These are phyloP conservation scores for Oncorhynchus keta DNA, from an alignment of 2,113 vertebrate genomes.

Conservation along the genomic window DNA sequence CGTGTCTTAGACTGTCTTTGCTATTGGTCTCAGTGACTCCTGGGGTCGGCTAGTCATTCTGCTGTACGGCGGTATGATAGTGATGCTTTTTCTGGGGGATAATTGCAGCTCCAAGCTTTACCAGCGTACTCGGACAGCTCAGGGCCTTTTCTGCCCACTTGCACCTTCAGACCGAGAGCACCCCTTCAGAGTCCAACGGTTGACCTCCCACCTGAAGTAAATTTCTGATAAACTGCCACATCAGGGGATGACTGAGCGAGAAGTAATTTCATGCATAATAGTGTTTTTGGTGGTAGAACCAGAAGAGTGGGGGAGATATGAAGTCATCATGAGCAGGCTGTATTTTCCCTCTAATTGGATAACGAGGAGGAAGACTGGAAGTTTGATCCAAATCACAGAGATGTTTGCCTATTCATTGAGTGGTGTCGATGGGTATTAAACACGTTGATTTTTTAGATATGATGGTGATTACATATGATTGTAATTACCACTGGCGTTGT, in stretches of 20 bases:
- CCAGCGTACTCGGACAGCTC: neutral
- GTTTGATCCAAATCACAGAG: neutral
- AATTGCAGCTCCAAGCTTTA: slow-evolving; percentile 15
- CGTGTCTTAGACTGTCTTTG: slow-evolving; percentile 31
- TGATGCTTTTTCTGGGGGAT: slow-evolving; percentile 24
- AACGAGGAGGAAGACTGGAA: neutral
- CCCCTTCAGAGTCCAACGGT: too few species aligned
- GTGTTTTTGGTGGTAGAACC: too few species aligned
- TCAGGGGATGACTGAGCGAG: neutral
- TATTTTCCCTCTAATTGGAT: too few species aligned
- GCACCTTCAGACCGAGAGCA: neutral
- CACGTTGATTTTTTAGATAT: slow-evolving; percentile 34
- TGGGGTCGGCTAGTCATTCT: slow-evolving; percentile 22
- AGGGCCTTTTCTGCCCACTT: neutral
- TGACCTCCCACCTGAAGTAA: too few species aligned
- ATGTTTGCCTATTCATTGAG: too few species aligned
- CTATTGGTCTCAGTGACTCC: slow-evolving; percentile 23
- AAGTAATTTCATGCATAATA: slow-evolving; percentile 1
- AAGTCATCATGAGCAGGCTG: too few species aligned
- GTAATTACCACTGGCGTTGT: slow-evolving; percentile 53
- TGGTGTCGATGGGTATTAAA: too few species aligned
- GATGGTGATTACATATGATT: slow-evolving; percentile 50
- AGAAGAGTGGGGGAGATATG: too few species aligned
- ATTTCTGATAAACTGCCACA: neutral
- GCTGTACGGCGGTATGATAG: slow-evolving; percentile 31